These are phyloP conservation scores for Salvator merianae DNA, from an alignment of 2,113 vertebrate genomes.

Conservation along the genomic window DNA sequence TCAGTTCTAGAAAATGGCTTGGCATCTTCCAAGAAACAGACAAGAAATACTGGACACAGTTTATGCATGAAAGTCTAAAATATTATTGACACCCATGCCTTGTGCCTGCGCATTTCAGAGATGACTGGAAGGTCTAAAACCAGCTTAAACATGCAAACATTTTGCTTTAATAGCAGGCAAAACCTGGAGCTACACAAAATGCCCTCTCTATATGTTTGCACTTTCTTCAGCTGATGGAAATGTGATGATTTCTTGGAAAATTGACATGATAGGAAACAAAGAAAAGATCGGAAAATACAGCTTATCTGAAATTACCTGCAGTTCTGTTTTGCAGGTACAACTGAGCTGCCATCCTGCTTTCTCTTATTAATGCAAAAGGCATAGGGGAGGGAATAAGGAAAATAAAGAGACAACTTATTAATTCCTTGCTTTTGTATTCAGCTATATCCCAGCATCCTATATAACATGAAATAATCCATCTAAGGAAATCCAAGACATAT, in stretches of 20 bases:
- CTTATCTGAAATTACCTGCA: constrained; percentile 43
- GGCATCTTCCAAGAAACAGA: neutral
- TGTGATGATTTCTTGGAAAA: constrained; percentile 69
- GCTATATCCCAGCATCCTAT: constrained; percentile 12
- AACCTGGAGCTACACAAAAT: constrained; percentile 64
- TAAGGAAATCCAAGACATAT: constrained; percentile 16
- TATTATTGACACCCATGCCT: constrained; percentile 50
- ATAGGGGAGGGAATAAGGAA: fast-evolving
- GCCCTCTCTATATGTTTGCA: constrained; percentile 58
- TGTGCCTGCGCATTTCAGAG: constrained; percentile 57
- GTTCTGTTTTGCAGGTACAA: neutral
- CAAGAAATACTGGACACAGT: neutral
- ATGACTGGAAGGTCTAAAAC: constrained; percentile 67
- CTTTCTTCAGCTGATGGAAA: constrained; percentile 62
- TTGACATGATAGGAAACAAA: constrained; percentile 66
- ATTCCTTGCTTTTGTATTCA: constrained; percentile 35
- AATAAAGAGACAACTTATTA: neutral
- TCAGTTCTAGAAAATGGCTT: neutral
- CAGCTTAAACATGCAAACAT: constrained; percentile 56
- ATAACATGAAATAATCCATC: constrained; percentile 42
- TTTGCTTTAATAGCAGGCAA: constrained; percentile 56
- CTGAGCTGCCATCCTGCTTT: constrained; percentile 3
- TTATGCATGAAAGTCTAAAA: constrained; percentile 48
- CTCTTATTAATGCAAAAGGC: neutral
- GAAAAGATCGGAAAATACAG: constrained; percentile 42